A percentile compares a stretch with the other conserved stretches of the same genome.
Evolutionary conservation across 2,888 invertebrate genomes (phyloP).

Genomic region (Bombylius discolor): DNA sequence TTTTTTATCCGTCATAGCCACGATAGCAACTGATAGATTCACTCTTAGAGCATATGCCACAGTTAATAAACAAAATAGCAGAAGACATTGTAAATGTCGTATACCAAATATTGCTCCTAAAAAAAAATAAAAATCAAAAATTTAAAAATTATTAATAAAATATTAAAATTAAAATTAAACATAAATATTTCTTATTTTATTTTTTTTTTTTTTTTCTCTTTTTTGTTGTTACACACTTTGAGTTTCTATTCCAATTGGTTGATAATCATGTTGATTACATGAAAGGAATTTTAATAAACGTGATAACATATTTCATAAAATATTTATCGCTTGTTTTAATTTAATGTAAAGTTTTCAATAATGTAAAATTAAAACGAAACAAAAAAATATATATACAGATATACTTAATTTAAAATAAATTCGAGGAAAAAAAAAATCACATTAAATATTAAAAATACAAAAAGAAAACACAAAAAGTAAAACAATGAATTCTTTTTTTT

Average conservation of each 20-base stretch:
- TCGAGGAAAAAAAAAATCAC: no score
- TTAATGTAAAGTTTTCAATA: no score
- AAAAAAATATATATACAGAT: no score
- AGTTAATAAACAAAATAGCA: constrained; percentile 35
- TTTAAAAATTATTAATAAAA: neutral
- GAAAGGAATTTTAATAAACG: neutral
- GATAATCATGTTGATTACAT: constrained; percentile 36
- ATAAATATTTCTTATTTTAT: no score
- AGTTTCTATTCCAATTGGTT: constrained; percentile 20
- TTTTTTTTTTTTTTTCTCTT: neutral
- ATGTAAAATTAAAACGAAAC: no score
- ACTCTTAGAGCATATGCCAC: constrained; percentile 49
- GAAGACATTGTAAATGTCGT: constrained; percentile 45
- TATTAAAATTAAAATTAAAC: neutral
- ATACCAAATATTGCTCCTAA: constrained; percentile 35
- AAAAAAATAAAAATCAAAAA: constrained; percentile 1
- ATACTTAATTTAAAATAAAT: no score
- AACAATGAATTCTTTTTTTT: no score
- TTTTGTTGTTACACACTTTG: neutral
- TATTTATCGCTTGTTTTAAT: no score
- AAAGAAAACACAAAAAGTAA: no score
- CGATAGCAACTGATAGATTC: constrained; percentile 53
- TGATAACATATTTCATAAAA: neutral
- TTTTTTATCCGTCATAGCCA: constrained; percentile 47
- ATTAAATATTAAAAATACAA: no score